These are phyloP conservation scores for Lasioglossum morio DNA, from an alignment of 2,888 invertebrate species.

Conservation along the genomic window DNA sequence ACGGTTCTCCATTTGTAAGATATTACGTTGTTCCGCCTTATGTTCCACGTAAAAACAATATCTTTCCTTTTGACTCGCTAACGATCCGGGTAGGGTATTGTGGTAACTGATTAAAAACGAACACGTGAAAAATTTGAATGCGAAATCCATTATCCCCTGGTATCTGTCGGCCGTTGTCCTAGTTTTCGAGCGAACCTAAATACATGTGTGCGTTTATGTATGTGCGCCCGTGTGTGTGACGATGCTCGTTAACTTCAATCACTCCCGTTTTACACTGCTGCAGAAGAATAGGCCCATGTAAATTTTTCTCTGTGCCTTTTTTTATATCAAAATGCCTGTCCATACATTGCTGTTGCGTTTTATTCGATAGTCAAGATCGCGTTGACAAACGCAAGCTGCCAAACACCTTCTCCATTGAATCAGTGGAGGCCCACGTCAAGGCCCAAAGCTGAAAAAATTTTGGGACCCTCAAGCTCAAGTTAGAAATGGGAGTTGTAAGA, in stretches of 20 bases:
- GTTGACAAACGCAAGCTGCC: neutral
- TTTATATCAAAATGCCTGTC: neutral
- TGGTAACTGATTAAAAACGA: conserved; percentile 48
- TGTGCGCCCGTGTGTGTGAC: conserved; percentile 7
- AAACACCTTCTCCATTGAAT: no score
- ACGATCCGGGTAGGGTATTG: neutral
- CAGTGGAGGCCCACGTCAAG: no score
- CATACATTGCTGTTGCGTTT: neutral
- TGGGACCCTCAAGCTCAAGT: no score
- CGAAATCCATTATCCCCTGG: conserved; percentile 36
- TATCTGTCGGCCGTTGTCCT: conserved; percentile 26
- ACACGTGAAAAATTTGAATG: conserved; percentile 43
- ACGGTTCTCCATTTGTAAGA: neutral
- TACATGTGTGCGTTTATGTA: neutral
- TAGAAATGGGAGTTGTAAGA: no score
- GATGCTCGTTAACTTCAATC: conserved; percentile 52
- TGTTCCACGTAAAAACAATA: neutral
- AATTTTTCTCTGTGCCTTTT: conserved; percentile 4
- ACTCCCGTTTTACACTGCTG: conserved; percentile 7
- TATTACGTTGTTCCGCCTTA: neutral
- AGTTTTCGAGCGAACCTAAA: conserved; percentile 20
- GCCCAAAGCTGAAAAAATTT: no score
- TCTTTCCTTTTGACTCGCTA: neutral
- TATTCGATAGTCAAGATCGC: neutral
- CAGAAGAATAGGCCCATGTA: conserved; percentile 24